Conservation (phyloP, 2,113 vertebrate species). For the Oxygymnocypris stewartii region DNA sequence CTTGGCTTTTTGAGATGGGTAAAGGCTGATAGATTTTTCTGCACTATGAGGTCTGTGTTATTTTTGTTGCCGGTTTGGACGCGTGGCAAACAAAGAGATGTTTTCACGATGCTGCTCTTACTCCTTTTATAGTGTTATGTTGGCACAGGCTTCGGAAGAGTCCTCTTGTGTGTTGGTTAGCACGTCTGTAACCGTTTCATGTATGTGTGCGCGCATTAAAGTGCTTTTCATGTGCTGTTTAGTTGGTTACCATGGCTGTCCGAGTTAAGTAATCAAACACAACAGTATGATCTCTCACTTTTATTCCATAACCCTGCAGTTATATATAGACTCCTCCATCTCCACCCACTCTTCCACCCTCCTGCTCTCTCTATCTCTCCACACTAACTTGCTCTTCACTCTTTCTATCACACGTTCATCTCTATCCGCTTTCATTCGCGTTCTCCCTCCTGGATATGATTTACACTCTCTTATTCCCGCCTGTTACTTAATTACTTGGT, state of each 20-base stretch:
- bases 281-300: slow-evolving; percentile 50
- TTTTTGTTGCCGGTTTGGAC: slow-evolving; percentile 44
- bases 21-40: slow-evolving; percentile 45
- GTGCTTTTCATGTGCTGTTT: slow-evolving; percentile 42
- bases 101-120: background rate
- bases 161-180: slow-evolving; percentile 10
- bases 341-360: slow-evolving; percentile 54
- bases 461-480: slow-evolving; percentile 54
- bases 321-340: slow-evolving; percentile 58
- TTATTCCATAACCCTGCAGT: slow-evolving; percentile 53
- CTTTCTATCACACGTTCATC: slow-evolving; percentile 32
- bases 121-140: slow-evolving; percentile 8
- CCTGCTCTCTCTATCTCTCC: slow-evolving; percentile 17
- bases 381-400: slow-evolving; percentile 31
- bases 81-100: slow-evolving; percentile 42
- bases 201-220: slow-evolving; percentile 3
- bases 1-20: slow-evolving; percentile 28
- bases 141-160: slow-evolving; percentile 28
- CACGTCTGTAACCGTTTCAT: background rate
- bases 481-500: slow-evolving; percentile 37
- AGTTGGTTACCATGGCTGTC: slow-evolving; percentile 56
- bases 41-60: slow-evolving; percentile 30
- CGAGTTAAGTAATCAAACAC: slow-evolving; percentile 58
- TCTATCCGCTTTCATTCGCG: slow-evolving; percentile 51
- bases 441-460: slow-evolving; percentile 53